These are phyloP conservation scores for Colletes gigas DNA, from an alignment of 1,140 invertebrate genomes.

Conservation along the genomic window DNA sequence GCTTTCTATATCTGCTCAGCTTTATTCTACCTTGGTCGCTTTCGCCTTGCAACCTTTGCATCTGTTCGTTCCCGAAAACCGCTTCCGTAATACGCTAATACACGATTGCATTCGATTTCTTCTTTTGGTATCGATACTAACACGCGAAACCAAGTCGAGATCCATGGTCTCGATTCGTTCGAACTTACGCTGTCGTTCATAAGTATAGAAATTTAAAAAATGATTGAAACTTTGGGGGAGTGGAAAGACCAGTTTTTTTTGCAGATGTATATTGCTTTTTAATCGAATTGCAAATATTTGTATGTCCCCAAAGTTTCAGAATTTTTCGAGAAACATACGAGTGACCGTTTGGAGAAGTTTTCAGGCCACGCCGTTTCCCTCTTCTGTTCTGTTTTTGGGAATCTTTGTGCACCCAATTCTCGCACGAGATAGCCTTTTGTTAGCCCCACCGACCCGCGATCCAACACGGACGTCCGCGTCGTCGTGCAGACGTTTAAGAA, in stretches of 20 bases:
- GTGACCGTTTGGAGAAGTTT: not conserved
- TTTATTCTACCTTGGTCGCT: not conserved
- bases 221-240: too few relatives aligned
- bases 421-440: not conserved
- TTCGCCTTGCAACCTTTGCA: not conserved
- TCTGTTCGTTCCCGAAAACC: not conserved
- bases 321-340: not conserved
- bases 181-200: too few relatives aligned
- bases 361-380: not conserved
- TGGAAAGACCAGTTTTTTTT: too few relatives aligned
- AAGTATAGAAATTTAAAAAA: too few relatives aligned
- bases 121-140: too few relatives aligned
- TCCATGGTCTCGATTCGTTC: too few relatives aligned
- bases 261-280: too few relatives aligned
- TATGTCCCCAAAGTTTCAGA: too few relatives aligned
- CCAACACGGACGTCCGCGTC: conserved; percentile 13
- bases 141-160: not conserved
- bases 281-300: too few relatives aligned
- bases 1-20: conserved; percentile 4
- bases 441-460: not conserved
- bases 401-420: conserved; percentile 3
- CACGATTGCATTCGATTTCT: too few relatives aligned
- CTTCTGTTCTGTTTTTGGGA: too few relatives aligned
- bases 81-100: too few relatives aligned
- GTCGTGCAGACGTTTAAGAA: not conserved